A percentile compares a stretch with the other conserved stretches of the same genome.
phyloP scores from a whole-genome alignment of 2,797 vertebrate species.

The Acestrorhynchus altus region DNA sequence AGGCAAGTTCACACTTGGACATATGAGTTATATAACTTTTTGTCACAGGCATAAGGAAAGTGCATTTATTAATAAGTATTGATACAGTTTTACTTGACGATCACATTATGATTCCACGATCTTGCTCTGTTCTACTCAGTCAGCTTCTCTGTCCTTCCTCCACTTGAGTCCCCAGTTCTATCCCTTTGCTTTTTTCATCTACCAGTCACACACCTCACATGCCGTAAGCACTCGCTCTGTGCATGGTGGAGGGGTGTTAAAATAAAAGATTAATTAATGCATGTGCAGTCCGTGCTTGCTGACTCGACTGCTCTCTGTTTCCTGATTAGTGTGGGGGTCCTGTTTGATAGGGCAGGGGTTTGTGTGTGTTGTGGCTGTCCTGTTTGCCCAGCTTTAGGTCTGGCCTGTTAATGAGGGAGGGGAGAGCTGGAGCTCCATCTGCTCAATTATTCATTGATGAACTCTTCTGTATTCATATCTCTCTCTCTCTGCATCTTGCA shows the following conservation, averaged over 20 bases:
- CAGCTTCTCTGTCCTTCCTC: no score
- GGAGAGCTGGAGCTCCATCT: conserved; percentile 49
- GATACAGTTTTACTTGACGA: not conserved
- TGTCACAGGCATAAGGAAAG: no score
- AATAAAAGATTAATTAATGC: conserved; percentile 60
- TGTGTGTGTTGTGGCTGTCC: conserved; percentile 35
- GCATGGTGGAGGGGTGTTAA: conserved; percentile 3
- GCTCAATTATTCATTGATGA: conserved; percentile 68
- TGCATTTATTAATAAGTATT: no score
- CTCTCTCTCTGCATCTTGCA: conserved; percentile 27
- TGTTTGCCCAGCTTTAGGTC: conserved; percentile 40
- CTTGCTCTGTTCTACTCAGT: no score
- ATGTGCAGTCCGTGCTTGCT: conserved; percentile 56
- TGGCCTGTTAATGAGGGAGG: conserved; percentile 58
- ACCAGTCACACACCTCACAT: not conserved
- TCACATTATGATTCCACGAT: not conserved
- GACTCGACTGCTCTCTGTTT: conserved; percentile 61
- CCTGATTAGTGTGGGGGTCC: conserved; percentile 62
- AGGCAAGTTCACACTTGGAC: conserved; percentile 77
- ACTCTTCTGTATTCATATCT: conserved; percentile 60
- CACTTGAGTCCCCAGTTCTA: no score
- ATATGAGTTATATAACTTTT: conserved; percentile 23
- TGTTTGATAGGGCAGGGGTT: conserved; percentile 35
- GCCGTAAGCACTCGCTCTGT: conserved; percentile 36
- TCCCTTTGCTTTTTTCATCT: no score